Percentiles rank a stretch among this genome's conserved stretches.
Conservation (phyloP, 1,140 invertebrate genomes). For the Chelonus insularis region DNA sequence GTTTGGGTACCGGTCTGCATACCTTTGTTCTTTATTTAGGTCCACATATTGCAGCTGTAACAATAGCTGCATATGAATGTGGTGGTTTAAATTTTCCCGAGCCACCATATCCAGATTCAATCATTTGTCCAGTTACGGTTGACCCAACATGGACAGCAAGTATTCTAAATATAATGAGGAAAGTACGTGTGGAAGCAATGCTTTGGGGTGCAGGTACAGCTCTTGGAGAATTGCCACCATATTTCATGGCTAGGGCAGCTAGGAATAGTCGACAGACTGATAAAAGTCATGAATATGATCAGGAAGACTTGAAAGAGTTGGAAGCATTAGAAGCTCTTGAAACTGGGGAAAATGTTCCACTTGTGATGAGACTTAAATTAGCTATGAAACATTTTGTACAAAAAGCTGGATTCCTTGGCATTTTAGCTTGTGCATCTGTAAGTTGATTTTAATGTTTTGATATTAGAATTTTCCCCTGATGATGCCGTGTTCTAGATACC, state of each 20-base stretch:
- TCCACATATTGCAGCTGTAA: slow-evolving; percentile 91
- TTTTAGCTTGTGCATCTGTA: slow-evolving; percentile 94
- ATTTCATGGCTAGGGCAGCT: slow-evolving; percentile 97
- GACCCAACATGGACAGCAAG: slow-evolving; percentile 66
- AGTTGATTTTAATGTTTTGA: slow-evolving; percentile 39
- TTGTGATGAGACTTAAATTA: slow-evolving; percentile 80
- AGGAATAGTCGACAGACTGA: slow-evolving; percentile 67
- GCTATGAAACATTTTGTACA: slow-evolving; percentile 92
- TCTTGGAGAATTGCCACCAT: slow-evolving; percentile 91
- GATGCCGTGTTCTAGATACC: slow-evolving; percentile 91
- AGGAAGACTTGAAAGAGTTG: slow-evolving; percentile 78
- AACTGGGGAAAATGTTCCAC: slow-evolving; percentile 64
- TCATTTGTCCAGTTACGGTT: slow-evolving; percentile 73
- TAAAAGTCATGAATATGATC: slow-evolving; percentile 61
- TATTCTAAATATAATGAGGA: slow-evolving; percentile 90
- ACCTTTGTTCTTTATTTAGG: slow-evolving; percentile 98
- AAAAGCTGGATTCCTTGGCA: slow-evolving; percentile 95
- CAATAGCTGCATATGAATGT: slow-evolving; percentile 97
- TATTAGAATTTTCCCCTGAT: no score
- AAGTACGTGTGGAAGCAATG: slow-evolving; percentile 95
- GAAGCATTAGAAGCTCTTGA: slow-evolving; percentile 72
- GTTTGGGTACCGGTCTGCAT: slow-evolving; percentile 96
- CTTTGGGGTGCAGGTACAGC: slow-evolving; percentile 98
- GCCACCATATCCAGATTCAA: slow-evolving; percentile 87
- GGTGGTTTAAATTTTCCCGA: slow-evolving; percentile 91